Percentiles rank a stretch among this genome's conserved stretches.
Evolutionary conservation across 2,888 invertebrate species (phyloP).

Genomic region (Agrotis exclamationis): DNA sequence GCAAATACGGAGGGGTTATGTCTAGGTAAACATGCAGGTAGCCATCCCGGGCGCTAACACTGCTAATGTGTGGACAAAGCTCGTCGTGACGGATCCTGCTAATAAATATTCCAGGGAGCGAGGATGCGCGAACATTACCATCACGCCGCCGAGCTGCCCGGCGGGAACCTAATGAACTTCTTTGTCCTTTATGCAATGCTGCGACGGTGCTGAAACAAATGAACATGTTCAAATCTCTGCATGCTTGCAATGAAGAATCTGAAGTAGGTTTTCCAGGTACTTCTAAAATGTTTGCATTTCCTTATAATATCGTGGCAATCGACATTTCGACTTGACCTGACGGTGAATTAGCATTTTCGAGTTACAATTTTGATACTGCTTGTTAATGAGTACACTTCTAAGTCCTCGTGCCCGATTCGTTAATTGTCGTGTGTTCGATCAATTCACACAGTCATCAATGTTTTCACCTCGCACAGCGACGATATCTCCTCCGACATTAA

Average conservation of each 20-base stretch:
- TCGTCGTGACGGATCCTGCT: slow-evolving; percentile 88
- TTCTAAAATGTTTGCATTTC: not conserved
- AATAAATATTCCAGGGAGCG: slow-evolving; percentile 89
- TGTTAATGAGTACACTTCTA: slow-evolving; percentile 18
- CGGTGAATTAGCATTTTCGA: slow-evolving; percentile 1
- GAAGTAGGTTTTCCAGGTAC: not conserved
- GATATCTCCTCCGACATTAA: slow-evolving; percentile 82
- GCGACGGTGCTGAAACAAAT: slow-evolving; percentile 22
- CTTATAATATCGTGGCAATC: not conserved
- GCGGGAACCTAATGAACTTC: slow-evolving; percentile 56
- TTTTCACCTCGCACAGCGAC: slow-evolving; percentile 77
- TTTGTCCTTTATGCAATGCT: slow-evolving; percentile 56
- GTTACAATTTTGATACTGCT: not conserved
- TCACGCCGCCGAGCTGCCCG: slow-evolving; percentile 45
- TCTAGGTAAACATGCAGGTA: slow-evolving; percentile 85
- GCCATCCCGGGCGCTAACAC: slow-evolving; percentile 87
- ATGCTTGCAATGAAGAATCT: slow-evolving; percentile 7
- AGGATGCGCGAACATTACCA: slow-evolving; percentile 79
- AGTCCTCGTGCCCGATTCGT: slow-evolving; percentile 29
- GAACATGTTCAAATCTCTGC: not conserved
- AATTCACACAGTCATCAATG: slow-evolving; percentile 71
- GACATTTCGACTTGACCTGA: not conserved
- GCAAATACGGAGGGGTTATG: slow-evolving; percentile 80
- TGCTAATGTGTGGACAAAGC: slow-evolving; percentile 90
- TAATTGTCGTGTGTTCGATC: slow-evolving; percentile 61